Evolutionary conservation across 2,797 vertebrate species (phyloP).

Genomic region (Sebastes matsubarae): DNA sequence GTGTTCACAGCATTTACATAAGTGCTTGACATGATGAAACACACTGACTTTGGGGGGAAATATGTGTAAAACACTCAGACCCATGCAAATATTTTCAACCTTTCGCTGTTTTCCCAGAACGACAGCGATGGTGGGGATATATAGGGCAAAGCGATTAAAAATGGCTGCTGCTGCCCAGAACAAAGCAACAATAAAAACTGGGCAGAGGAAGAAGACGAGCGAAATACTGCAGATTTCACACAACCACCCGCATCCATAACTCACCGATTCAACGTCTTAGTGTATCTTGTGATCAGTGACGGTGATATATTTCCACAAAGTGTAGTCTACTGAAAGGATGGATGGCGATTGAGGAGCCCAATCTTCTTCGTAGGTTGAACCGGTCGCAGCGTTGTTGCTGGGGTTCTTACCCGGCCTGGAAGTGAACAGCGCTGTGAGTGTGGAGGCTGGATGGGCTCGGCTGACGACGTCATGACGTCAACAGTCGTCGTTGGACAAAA

Average conservation of each 20-base stretch:
- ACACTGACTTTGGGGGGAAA: not conserved
- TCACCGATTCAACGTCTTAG: slow-evolving; percentile 76
- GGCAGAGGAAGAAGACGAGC: slow-evolving; percentile 51
- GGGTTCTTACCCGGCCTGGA: slow-evolving; percentile 82
- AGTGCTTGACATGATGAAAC: not conserved
- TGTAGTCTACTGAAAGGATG: slow-evolving; percentile 75
- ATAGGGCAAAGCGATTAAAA: slow-evolving; percentile 86
- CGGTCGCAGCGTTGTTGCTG: slow-evolving; percentile 72
- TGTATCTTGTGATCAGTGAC: slow-evolving; percentile 58
- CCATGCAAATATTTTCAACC: slow-evolving; percentile 19
- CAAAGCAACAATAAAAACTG: slow-evolving; percentile 87
- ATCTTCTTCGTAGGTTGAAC: slow-evolving; percentile 73
- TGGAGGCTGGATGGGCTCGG: slow-evolving; percentile 44
- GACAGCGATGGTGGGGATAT: slow-evolving; percentile 63
- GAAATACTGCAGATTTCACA: slow-evolving; percentile 8
- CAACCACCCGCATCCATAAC: slow-evolving; percentile 43
- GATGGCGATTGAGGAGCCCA: slow-evolving; percentile 83
- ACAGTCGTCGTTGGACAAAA: not conserved
- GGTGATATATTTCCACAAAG: slow-evolving; percentile 73
- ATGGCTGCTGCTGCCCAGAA: slow-evolving; percentile 88
- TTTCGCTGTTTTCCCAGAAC: slow-evolving; percentile 32
- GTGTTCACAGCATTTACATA: not conserved
- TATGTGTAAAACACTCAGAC: not conserved
- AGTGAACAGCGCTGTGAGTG: slow-evolving; percentile 58
- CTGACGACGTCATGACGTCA: slow-evolving; percentile 67